These are phyloP conservation scores for Anorthoa munda DNA, from an alignment of 2,888 invertebrate genomes.

Conservation along the genomic window DNA sequence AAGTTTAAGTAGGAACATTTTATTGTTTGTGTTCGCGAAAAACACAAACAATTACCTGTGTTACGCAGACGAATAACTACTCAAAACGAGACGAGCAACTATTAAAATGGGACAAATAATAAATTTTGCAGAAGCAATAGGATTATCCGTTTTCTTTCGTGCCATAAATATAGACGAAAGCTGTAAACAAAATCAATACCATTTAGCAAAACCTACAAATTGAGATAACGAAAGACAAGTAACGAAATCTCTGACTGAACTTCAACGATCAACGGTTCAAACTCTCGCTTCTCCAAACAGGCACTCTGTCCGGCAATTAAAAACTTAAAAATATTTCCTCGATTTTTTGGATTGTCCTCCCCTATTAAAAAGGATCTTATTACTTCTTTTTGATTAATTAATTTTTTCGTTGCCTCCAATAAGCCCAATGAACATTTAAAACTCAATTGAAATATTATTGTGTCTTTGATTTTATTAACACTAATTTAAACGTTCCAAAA, in stretches of 20 bases:
- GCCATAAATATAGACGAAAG: not conserved
- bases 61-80: not conserved
- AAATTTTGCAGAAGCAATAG: not conserved
- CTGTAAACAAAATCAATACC: not conserved
- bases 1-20: conserved; percentile 4
- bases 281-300: conserved; percentile 23
- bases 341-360: conserved; percentile 29
- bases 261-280: conserved; percentile 5
- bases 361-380: conserved; percentile 50
- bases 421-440: conserved; percentile 71
- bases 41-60: not conserved
- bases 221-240: not conserved
- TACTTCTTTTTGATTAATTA: conserved; percentile 69
- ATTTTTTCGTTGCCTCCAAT: conserved; percentile 66
- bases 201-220: conserved; percentile 1
- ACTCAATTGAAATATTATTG: conserved; percentile 73
- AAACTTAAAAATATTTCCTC: conserved; percentile 34
- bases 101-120: not conserved
- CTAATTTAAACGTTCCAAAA: conserved; percentile 7
- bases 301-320: conserved; percentile 38
- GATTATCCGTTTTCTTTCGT: not conserved
- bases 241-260: conserved; percentile 19
- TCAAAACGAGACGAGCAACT: not conserved
- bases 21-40: conserved; percentile 5
- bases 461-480: conserved; percentile 36